A percentile compares a stretch with the other conserved stretches of the same genome.
These are phyloP conservation scores for Benthosema pterotum DNA, from an alignment of 2,797 vertebrate species.

Conservation along the genomic window DNA sequence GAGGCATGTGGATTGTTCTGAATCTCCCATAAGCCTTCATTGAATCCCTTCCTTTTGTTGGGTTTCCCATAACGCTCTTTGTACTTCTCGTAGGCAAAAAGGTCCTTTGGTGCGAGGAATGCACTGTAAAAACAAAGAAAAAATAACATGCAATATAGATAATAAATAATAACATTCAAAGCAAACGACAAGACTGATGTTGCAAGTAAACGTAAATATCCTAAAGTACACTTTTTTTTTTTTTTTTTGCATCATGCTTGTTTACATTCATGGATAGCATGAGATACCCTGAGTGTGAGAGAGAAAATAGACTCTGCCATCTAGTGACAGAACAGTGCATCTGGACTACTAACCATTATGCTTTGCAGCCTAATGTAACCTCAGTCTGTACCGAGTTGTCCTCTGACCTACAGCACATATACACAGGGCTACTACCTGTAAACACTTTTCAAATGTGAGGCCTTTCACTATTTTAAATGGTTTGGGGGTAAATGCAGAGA, in stretches of 20 bases:
- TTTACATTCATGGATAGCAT: neutral
- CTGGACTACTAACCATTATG: slow-evolving; percentile 1
- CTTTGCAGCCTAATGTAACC: too few species aligned
- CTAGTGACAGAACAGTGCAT: slow-evolving; percentile 55
- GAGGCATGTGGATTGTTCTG: slow-evolving; percentile 98
- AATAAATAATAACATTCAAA: neutral
- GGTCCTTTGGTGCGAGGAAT: slow-evolving; percentile 95
- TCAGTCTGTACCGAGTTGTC: too few species aligned
- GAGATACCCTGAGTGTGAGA: neutral
- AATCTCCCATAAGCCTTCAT: slow-evolving; percentile 99
- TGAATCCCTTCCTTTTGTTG: slow-evolving; percentile 99
- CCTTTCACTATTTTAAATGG: too few species aligned
- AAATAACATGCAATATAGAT: neutral
- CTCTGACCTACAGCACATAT: too few species aligned
- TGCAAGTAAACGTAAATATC: neutral
- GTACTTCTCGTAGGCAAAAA: slow-evolving; percentile 94
- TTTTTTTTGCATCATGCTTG: neutral
- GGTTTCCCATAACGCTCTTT: slow-evolving; percentile 96
- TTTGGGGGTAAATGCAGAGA: too few species aligned
- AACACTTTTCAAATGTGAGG: too few species aligned
- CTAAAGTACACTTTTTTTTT: neutral
- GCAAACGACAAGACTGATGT: neutral
- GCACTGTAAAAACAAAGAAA: slow-evolving; percentile 77
- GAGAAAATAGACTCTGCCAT: slow-evolving; percentile 40
- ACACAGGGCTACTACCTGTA: too few species aligned